Conservation (phyloP, 2,113 vertebrate genomes). For the Dicerorhinus sumatrensis region DNA sequence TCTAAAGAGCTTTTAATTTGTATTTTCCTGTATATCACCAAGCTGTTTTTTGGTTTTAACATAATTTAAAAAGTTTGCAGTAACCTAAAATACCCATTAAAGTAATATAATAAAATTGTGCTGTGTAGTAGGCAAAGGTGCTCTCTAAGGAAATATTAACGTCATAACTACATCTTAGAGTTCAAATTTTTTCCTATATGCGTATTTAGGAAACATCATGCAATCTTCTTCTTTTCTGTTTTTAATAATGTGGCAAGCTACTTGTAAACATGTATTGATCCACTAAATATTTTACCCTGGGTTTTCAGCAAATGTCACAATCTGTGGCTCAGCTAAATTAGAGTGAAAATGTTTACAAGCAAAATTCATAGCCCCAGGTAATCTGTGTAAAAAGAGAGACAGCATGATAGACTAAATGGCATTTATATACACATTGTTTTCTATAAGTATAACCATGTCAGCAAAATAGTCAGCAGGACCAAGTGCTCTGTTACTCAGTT, state of each 20-base stretch:
- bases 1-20: neutral
- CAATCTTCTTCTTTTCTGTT: neutral
- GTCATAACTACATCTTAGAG: neutral
- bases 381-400: neutral
- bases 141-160: neutral
- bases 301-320: neutral
- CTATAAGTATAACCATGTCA: neutral
- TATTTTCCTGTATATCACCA: neutral
- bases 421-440: neutral
- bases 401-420: neutral
- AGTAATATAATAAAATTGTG: neutral
- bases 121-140: neutral
- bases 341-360: neutral
- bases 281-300: conserved; percentile 3
- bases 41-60: neutral
- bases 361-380: neutral
- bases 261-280: neutral
- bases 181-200: neutral
- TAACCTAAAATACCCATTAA: neutral
- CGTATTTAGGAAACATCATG: neutral
- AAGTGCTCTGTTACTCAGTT: neutral
- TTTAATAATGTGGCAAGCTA: neutral
- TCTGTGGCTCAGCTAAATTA: neutral
- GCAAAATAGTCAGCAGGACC: neutral
- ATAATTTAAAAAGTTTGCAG: neutral